Evolutionary conservation across 2,797 vertebrate species (phyloP), one percentile per base, ranked within the genome.

Genomic region (Ciconia nigra): DNA sequence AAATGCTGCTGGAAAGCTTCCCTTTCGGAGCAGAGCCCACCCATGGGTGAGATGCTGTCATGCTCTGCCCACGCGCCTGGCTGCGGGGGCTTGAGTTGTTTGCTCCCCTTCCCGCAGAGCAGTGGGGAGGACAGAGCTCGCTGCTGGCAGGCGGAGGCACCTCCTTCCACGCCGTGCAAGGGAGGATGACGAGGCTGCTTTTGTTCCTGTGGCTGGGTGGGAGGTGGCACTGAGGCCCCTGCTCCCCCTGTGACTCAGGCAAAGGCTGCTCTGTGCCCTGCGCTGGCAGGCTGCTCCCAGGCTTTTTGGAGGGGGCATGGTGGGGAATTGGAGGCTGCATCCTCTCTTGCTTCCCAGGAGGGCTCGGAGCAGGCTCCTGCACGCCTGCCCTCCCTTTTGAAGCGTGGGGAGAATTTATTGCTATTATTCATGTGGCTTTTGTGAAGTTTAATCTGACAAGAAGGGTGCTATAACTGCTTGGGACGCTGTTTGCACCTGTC

Each of bases 51-150:
- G 51, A 21, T 24, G 51, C 77, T 31, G 42, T 73, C 90, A 65
- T 0, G 1, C 72, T 85, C 42, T 92, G 89, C 76, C 83, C 67
- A 37, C 46, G 1, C 1, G 0, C 63, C 55, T 2, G 4, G 17
- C 57, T 62, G n/a, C 1, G 24, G 66, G 81, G 79, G 66, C 39
- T 88, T 28, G 0, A 7, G 62, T 41, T 41, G 58, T 13, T 33
- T 12, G 24, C 71, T 33, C 35, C 52, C 51, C 31, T 41, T 67
- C 29, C 59, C 39, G 15, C 24, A 4, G 25, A 37, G 81, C 46
- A 1, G 35, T 2, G 70, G 79, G 71, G 65, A 65, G 61, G 59
- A 44, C 89, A 74, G 55, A 69, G 62, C 42, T 65, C 4, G 12
- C 28, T 49, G 44, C n/a, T 5, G 16, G 72, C 17, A 37, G 42